A percentile compares a stretch with the other conserved stretches of the same genome.
phyloP scores from a whole-genome alignment of 2,888 invertebrate genomes.

The Amphipyra tragopoginis region DNA sequence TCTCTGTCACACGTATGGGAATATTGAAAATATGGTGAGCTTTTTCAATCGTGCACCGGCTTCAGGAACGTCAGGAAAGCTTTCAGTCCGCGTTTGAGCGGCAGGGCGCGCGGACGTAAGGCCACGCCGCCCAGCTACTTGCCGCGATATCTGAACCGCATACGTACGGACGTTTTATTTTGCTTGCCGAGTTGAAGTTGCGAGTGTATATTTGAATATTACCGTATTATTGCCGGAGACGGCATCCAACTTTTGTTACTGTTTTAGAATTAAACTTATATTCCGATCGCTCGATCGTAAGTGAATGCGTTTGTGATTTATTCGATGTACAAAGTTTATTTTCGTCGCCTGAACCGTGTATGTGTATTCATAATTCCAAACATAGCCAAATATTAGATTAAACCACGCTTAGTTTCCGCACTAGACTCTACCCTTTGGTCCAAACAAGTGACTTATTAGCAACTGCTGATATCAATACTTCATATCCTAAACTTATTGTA shows the following conservation, averaged over 20 bases:
- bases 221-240: constrained; percentile 36
- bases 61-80: constrained; percentile 72
- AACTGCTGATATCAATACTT: constrained; percentile 75
- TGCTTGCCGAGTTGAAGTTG: constrained; percentile 59
- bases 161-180: constrained; percentile 68
- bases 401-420: constrained; percentile 47
- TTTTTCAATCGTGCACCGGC: constrained; percentile 71
- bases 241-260: constrained; percentile 44
- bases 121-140: constrained; percentile 66
- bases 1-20: constrained; percentile 71
- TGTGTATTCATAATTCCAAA: constrained; percentile 61
- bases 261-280: constrained; percentile 38
- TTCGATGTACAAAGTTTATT: constrained; percentile 76
- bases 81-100: constrained; percentile 86
- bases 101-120: constrained; percentile 78
- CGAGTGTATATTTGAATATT: constrained; percentile 50
- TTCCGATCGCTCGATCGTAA: constrained; percentile 58
- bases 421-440: constrained; percentile 74
- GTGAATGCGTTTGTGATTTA: constrained; percentile 74
- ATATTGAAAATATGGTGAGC: constrained; percentile 70
- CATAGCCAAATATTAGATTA: constrained; percentile 56
- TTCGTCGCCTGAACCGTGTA: constrained; percentile 66
- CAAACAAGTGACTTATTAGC: constrained; percentile 82
- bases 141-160: constrained; percentile 69
- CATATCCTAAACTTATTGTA: constrained; percentile 65